Conservation (phyloP, 2,797 vertebrate species). For the Neomorphus geoffroyi region DNA sequence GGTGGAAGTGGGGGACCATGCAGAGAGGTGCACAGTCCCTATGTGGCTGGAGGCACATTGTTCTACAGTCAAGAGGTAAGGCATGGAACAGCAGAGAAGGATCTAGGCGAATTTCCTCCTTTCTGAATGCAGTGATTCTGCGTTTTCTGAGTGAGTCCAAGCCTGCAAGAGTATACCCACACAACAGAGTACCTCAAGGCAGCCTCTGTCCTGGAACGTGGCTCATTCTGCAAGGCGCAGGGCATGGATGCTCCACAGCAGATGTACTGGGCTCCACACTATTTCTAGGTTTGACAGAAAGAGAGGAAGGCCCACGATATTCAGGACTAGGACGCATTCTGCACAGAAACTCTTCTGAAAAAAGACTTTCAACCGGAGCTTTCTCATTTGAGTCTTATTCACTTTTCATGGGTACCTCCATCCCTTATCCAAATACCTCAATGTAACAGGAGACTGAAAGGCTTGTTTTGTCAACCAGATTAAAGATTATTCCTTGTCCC, state of each 20-base stretch:
- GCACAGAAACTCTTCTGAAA: neutral
- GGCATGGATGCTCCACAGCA: neutral
- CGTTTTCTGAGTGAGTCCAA: neutral
- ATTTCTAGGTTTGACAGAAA: neutral
- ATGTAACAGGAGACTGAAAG: neutral
- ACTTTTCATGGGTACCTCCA: neutral
- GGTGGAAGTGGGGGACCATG: neutral
- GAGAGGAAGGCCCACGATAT: neutral
- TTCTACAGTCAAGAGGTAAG: neutral
- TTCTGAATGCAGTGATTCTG: neutral
- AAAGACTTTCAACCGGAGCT: neutral
- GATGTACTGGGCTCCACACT: neutral
- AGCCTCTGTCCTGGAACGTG: neutral
- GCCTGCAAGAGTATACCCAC: neutral
- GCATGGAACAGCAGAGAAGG: rapidly evolving
- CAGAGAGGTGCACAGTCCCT: neutral
- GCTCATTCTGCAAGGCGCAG: rapidly evolving
- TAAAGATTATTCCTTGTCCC: neutral
- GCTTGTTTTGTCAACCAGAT: neutral
- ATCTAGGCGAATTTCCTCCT: neutral
- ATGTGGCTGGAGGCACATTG: rapidly evolving
- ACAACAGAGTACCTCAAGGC: neutral
- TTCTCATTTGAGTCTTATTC: neutral
- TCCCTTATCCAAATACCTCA: neutral
- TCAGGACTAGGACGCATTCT: neutral